Base-by-base conservation (phyloP, 2,797 vertebrate genomes). In the Eupleurogrammus muticus region DNA sequence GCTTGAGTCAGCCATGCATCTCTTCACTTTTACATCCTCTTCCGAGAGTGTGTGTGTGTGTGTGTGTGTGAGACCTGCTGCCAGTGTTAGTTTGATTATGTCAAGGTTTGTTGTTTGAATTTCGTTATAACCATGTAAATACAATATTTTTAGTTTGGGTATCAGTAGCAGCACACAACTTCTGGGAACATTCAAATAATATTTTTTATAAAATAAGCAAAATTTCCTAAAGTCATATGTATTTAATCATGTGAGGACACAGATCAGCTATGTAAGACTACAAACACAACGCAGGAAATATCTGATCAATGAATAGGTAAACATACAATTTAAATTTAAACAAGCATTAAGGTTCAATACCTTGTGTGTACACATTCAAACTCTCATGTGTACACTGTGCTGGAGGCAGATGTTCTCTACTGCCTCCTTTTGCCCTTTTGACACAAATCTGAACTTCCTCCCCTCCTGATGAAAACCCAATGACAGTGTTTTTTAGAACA, bases 401-500 rank as follows among this genome's bases (percentile, higher is more conserved):
- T 11, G 46, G 21, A 32, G 44, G 52, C 17, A 72, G 64, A 57
- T 62, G 20, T 16, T 8, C 50, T 50, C 40, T 24, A 44, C 54
- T 10, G 13, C 13, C 40, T 74, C 20, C 14, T 24, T 70, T 61
- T 62, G 36, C 47, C 57, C 36, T 10, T 66, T 52, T 53, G 49
- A 75, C 52, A 62, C 11, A 28, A 19, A 75, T 24, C 16, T 67
- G 62, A 42, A 10, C 48, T 70, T 73, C 58, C 32, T 74, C 42
- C 70, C 35, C 64, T 57, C 50, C 42, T 19, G n/a, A 54, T 56
- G 13, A 57, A 61, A 67, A 58, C 28, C 28, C 28, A 61, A 1
- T 49, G 32, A 47, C 24, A 24, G 70, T 81, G 77, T 73, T 80
- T 87, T 83, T 77, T 46, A 55, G 68, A 70, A 70, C 36, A 20